These are phyloP conservation scores for Polypedilum vanderplanki DNA, from an alignment of 1,140 invertebrate genomes.

Conservation along the genomic window DNA sequence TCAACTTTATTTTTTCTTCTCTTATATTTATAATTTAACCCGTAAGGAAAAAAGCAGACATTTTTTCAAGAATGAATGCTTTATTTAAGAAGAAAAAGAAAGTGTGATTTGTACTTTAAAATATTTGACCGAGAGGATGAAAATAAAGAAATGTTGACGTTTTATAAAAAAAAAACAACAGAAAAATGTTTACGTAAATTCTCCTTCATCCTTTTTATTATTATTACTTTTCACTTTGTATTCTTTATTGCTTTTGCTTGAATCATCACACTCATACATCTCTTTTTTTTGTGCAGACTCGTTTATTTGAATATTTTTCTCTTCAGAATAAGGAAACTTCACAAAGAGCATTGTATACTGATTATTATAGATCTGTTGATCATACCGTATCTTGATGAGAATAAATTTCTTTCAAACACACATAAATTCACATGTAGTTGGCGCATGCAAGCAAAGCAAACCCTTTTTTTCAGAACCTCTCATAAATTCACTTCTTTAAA, in stretches of 20 bases:
- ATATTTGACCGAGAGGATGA: neutral
- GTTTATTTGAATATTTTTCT: no score
- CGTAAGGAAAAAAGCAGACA: neutral
- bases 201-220: neutral
- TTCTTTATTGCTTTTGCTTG: no score
- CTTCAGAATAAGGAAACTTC: no score
- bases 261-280: neutral
- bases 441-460: neutral
- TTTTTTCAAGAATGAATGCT: neutral
- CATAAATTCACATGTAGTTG: no score
- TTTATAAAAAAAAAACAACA: conserved; percentile 9
- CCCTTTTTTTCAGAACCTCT: neutral
- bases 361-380: no score
- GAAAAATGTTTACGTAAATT: neutral
- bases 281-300: no score
- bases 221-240: neutral
- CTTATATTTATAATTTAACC: neutral
- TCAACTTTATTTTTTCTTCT: neutral
- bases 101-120: conserved; percentile 5
- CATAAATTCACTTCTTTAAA: conserved; percentile 14
- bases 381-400: no score
- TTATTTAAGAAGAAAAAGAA: neutral
- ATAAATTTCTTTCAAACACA: no score
- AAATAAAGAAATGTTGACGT: conserved; percentile 13
- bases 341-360: no score